Base-by-base conservation (phyloP, 2,113 vertebrate genomes). In the Setophaga kirtlandii region DNA sequence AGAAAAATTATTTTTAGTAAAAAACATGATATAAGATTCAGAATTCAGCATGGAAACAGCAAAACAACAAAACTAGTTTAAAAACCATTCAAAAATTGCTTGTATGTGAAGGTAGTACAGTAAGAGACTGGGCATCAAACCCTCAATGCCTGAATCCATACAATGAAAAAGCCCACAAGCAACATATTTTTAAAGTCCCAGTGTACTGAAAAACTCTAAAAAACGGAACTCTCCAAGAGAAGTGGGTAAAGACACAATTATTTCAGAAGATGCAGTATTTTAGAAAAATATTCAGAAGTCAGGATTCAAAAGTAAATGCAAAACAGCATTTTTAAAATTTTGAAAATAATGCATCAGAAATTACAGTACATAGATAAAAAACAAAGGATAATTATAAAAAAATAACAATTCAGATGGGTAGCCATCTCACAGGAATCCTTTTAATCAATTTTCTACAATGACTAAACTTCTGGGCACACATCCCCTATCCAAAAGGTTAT, bases 31-130 rank as follows among this genome's bases (percentile, higher is more conserved):
- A 8, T 6, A 44, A 58, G 14, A 83, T 27, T 15, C 59, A 78
- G 50, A 81, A 89, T 52, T 89, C 42, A 65, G n/a, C 30, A 44
- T 11, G 4, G 31, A 87, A 95, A 55, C 1, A 22, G 16, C 21
- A 71, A 42, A 75, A 24, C 10, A 81, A 58, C 14, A 37, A 79
- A 79, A 59, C 2, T 17, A 35, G 49, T 55, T 42, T 41, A 59
- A 3, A 68, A 73, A 11, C 0, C 2, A 42, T 42, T 55, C 7
- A 56, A 75, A 83, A 76, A 58, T 1, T 35, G 7, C 1, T 4
- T 17, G 13, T 23, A 52, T 9, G 30, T 27, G 53, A 35, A 78
- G 16, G 13, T 33, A 16, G 30, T 35, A 24, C 47, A 68, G 11
- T 4, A 55, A 63, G 35, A 85, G 25, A 67, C 21, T 37, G 19